phyloP scores from a whole-genome alignment of 2,888 invertebrate genomes.

The Linhomoeus sp. region DNA sequence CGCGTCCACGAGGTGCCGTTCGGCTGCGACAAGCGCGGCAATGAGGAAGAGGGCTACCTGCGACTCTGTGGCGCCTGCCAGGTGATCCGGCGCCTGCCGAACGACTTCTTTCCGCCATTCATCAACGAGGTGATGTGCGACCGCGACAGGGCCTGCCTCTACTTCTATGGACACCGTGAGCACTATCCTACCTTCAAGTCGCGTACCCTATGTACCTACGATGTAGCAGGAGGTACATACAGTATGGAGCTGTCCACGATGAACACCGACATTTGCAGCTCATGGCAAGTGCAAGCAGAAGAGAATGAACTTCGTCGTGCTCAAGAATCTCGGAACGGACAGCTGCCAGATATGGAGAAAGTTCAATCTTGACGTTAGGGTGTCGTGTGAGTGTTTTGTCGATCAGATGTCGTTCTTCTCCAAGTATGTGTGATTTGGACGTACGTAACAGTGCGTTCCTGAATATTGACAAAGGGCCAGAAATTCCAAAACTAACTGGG shows the following conservation, averaged over 20 bases:
- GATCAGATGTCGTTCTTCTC: constrained; percentile 28
- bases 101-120: constrained; percentile 27
- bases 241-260: too few species aligned
- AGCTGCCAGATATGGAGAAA: constrained; percentile 27
- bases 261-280: too few species aligned
- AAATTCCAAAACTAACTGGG: too few species aligned
- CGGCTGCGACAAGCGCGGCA: constrained; percentile 25
- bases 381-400: constrained; percentile 27
- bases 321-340: constrained; percentile 22
- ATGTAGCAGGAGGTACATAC: too few species aligned
- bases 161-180: constrained; percentile 26
- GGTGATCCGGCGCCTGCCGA: constrained; percentile 24
- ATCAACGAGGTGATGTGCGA: constrained; percentile 28
- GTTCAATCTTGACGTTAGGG: constrained; percentile 25
- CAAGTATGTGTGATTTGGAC: too few species aligned
- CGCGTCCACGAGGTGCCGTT: constrained; percentile 25
- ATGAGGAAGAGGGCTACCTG: constrained; percentile 25
- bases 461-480: too few species aligned
- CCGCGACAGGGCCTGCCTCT: constrained; percentile 25
- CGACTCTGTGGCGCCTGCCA: constrained; percentile 25
- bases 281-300: constrained; percentile 28
- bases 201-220: too few species aligned
- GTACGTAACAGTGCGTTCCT: too few species aligned
- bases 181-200: too few species aligned
- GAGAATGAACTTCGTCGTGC: constrained; percentile 27